Percentiles rank a stretch among this genome's conserved stretches.
phyloP scores from a whole-genome alignment of 2,797 vertebrate genomes.

The Enteromius unitaeniatus region DNA sequence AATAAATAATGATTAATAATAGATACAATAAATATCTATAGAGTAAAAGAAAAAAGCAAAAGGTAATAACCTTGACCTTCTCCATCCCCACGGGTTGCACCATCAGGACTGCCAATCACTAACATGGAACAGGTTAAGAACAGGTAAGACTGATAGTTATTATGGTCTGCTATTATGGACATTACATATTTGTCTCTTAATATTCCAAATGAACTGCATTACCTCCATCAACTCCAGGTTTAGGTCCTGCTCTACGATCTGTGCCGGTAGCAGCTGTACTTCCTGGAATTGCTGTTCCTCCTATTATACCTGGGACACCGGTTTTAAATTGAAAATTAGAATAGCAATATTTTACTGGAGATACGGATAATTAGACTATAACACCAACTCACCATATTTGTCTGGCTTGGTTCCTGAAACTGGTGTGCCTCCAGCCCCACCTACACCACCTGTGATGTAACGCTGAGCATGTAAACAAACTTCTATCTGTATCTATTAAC shows the following conservation, averaged over 20 bases:
- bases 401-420: slow-evolving; percentile 46
- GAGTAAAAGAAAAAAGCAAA: neutral
- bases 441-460: slow-evolving; percentile 27
- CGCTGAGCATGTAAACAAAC: neutral
- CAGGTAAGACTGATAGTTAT: neutral
- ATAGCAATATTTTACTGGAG: neutral
- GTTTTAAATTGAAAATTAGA: slow-evolving; percentile 13
- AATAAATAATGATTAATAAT: neutral
- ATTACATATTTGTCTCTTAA: neutral
- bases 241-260: slow-evolving; percentile 24
- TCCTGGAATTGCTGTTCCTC: slow-evolving; percentile 48
- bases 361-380: neutral
- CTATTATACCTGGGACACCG: slow-evolving; percentile 39
- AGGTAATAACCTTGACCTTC: slow-evolving; percentile 53
- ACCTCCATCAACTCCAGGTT: slow-evolving; percentile 54
- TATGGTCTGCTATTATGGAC: neutral
- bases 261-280: slow-evolving; percentile 38
- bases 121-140: neutral
- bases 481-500: neutral
- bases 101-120: slow-evolving; percentile 40
- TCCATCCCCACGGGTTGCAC: slow-evolving; percentile 55
- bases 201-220: neutral
- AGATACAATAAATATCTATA: neutral
- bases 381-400: slow-evolving; percentile 43
- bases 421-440: slow-evolving; percentile 40